Evolutionary conservation across 2,797 vertebrate genomes (phyloP).

Genomic region (Sarcophilus harrisii): DNA sequence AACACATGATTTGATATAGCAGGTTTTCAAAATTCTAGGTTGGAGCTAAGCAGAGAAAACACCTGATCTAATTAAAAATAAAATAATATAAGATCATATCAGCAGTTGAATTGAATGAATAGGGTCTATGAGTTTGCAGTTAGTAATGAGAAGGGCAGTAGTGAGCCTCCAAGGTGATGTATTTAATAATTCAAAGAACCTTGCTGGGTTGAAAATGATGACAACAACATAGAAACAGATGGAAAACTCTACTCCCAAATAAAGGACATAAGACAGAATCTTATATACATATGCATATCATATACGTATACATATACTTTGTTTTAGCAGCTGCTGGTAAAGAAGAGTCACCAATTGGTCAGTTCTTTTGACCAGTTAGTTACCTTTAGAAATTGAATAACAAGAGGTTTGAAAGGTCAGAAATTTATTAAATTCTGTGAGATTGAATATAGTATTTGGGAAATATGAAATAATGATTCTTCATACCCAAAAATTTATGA

Average conservation of each 20-base stretch:
- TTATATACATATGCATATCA: constrained; percentile 16
- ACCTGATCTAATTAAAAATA: constrained; percentile 11
- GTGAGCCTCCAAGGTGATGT: neutral
- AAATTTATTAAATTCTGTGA: constrained; percentile 38
- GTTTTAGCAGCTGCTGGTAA: constrained; percentile 64
- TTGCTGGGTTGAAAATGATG: constrained; percentile 51
- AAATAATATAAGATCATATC: constrained; percentile 19
- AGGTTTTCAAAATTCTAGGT: neutral
- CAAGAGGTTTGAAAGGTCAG: constrained; percentile 45
- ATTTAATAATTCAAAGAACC: constrained; percentile 52
- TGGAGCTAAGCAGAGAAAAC: constrained; percentile 5
- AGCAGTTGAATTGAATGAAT: constrained; percentile 33
- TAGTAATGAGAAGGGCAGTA: constrained; percentile 37
- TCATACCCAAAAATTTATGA: constrained; percentile 64
- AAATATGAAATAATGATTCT: constrained; percentile 50
- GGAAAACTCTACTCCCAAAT: constrained; percentile 71
- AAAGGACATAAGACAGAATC: constrained; percentile 72
- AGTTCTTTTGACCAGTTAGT: constrained; percentile 40
- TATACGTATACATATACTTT: neutral
- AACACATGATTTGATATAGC: neutral
- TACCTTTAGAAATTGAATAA: constrained; percentile 63
- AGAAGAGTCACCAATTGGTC: constrained; percentile 59
- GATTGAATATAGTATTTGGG: constrained; percentile 34
- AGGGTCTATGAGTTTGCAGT: neutral
- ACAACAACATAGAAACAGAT: constrained; percentile 48